Evolutionary conservation across 1,140 invertebrate genomes (phyloP), one percentile per base, ranked within the genome.

Genomic region (Mesaphorura yosii): DNA sequence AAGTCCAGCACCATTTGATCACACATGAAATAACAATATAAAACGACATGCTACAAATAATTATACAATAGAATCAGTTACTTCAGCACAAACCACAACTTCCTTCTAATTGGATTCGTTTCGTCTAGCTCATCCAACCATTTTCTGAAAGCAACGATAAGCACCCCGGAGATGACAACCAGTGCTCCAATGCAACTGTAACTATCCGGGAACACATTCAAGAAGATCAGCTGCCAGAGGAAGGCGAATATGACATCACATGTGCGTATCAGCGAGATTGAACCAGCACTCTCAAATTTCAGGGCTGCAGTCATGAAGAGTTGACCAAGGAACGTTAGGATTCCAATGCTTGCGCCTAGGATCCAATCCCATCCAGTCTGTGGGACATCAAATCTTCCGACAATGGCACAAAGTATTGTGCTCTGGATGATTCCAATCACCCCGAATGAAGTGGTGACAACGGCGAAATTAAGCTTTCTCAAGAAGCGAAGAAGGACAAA

Each of bases 281-380:
- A 31, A 14, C 53, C 53, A 17, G 46, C 53, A 42, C 50, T 42
- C 34, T 49, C 40, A 28, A 40, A 44, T 20, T 55, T 49, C 5
- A 55, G 23, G 10, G 46, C 53, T 3, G 37, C 7, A 6, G 47
- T 55, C n/a, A 55, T 41, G 5, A 50, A 28, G 15, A 34, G 29
- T 47, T 56, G 54, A n/a, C 48, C 48, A 10, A 51, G 2, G 25
- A 51, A 46, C 15, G 37, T 48, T 19, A 49, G 19, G 1, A 49
- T 22, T 5, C n/a, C 46, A 4, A 23, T 27, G 6, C 3, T 6
- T 3, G 4, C 12, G 20, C 29, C 12, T 10, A 48, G 20, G 22
- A 48, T 6, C 14, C 34, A 27, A 23, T 55, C 19, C 25, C 47
- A 37, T 7, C 5, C 5, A n/a, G 27, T 20, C 22, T 26, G n/a